These are phyloP conservation scores for Apostichopus leukothele DNA, from an alignment of 53 echinoderm and acorn worm genomes.

Conservation along the genomic window DNA sequence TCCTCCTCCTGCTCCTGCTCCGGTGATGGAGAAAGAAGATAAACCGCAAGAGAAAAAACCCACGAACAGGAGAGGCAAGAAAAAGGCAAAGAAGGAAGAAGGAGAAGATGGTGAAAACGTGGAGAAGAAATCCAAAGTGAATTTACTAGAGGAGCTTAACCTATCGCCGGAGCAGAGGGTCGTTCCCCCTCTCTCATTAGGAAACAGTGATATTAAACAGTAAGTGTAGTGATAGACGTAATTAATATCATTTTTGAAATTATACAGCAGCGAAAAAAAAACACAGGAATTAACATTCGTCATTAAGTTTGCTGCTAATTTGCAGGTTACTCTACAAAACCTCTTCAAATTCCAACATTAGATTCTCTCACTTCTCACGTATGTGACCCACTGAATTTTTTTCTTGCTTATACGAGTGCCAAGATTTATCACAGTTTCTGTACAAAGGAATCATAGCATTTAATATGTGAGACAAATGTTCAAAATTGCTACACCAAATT, in stretches of 20 bases:
- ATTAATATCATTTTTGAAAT: neutral
- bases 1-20: constrained; percentile 30
- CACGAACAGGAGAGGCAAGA: constrained; percentile 1
- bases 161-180: constrained; percentile 9
- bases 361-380: too few relatives aligned
- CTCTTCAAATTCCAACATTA: too few relatives aligned
- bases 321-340: neutral
- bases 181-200: constrained; percentile 18
- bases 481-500: too few relatives aligned
- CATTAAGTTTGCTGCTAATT: neutral
- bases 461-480: too few relatives aligned
- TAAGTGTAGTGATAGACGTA: neutral
- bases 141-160: constrained; percentile 18
- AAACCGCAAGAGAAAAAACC: constrained; percentile 44
- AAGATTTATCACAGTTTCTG: too few relatives aligned
- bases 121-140: constrained; percentile 17
- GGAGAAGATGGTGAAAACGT: neutral
- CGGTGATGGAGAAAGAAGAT: constrained; percentile 8
- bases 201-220: constrained; percentile 16
- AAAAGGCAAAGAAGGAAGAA: constrained; percentile 18
- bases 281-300: neutral
- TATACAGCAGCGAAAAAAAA: neutral
- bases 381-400: too few relatives aligned
- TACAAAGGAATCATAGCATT: too few relatives aligned
- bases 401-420: too few relatives aligned